Base-by-base conservation (phyloP, 1,140 invertebrate species). In the Drosophila jambulina region DNA sequence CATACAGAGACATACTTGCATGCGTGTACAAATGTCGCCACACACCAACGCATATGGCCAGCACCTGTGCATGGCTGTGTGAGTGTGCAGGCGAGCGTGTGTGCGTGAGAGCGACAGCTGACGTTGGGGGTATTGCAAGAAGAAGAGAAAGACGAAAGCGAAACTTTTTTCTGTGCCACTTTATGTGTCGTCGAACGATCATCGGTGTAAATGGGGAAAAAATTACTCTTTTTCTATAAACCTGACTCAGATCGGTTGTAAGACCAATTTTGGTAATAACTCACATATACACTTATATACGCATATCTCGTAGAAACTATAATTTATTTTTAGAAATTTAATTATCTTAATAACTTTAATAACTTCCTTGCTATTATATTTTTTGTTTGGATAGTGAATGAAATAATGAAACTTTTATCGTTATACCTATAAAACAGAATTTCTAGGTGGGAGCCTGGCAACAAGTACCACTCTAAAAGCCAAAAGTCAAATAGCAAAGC, bases 11-110 rank as follows among this genome's bases (percentile, higher is more conserved):
- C 46, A 71, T 74, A 64, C 38, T 71, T 67, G 58, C 70, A 61
- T 59, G 46, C 40, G 54, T 80, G 71, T 84, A 80, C 74, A 61
- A 80, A 72, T 82, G 67, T 46, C 67, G 48, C 54, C 56, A 57
- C 51, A 75, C 34, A 65, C 58, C 23, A 75, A 75, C 36, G 49
- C 46, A 32, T 54, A 54, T 42, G 51, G 25, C 36, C 51, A 71
- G 56, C 64, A 58, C 75, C 49, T 62, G 61, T 32, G 54, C 27
- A 12, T 34, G 59, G 9, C 51, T 51, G 64, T 75, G 59, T 75
- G 46, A 27, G 63, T 63, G 61, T 60, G 27, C 40, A 15, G 9
- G 45, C 32, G n/a, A 25, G 21, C 42, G 21, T 38, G 48, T 61
- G 46, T 76, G 42, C 64, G 63, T 61, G 42, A 61, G 59, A 70